Evolutionary conservation across 2,797 vertebrate genomes (phyloP), one percentile per base, ranked within the genome.

Genomic region (Steatocranus sp.): DNA sequence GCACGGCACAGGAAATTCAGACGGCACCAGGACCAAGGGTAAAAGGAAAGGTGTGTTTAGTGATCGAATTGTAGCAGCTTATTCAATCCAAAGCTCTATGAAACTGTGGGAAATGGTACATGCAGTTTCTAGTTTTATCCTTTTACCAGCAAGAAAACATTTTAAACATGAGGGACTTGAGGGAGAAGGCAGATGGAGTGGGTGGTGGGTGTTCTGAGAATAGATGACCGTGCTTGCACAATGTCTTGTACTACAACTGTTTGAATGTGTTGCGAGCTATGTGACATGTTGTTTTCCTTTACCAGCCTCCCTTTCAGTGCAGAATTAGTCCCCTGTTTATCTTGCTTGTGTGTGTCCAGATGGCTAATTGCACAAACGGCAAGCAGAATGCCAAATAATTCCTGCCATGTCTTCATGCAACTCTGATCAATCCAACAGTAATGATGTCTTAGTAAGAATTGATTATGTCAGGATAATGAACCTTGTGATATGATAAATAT

Each of bases 31-130:
- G 25, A 87, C 46, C 30, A 94, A 93, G 78, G n/a, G 76, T 32
- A 96, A 95, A 85, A 91, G 87, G 73, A 96, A 91, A 94, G 93
- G 96, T 96, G 61, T 54, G 86, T 75, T 54, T 68, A 49, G 10
- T 9, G 15, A 30, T 74, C 15, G 14, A 79, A 8, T 53, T 77
- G 5, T 76, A 81, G n/a, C 23, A 36, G 49, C 38, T 27, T 41
- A 30, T 76, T 41, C 25, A 32, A 17, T 41, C 81, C 11, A 50
- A 27, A 75, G 12, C 30, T 76, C 10, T 58, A 8, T 11, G 51
- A 54, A 32, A 14, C 25, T 58, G 38, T 46, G 15, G 23, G 41
- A 70, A 70, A 46, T 46, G 10, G 15, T 70, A 70, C 66, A 17
- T 30, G 7, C 8, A 7, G 34, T 41, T 80, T 61, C 17, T 18